phyloP scores from a whole-genome alignment of 2,797 vertebrate species.

The Phoebastria nigripes region DNA sequence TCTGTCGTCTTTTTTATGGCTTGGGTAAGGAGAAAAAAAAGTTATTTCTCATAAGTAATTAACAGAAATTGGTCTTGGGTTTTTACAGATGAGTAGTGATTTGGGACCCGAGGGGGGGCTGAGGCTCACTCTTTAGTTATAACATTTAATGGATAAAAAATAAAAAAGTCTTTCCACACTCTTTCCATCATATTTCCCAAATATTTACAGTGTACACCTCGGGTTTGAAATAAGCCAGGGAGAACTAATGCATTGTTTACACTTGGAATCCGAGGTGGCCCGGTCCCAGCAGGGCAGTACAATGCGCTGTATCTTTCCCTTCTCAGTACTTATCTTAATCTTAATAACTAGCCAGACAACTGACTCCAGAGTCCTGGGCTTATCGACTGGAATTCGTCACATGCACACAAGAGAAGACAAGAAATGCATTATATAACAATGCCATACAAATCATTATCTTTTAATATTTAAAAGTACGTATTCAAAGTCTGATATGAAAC shows the following conservation, averaged over 20 bases:
- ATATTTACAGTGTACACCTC: constrained; percentile 67
- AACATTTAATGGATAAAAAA: constrained; percentile 9
- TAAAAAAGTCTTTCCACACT: constrained; percentile 11
- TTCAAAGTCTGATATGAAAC: constrained; percentile 70
- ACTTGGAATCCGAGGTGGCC: constrained; percentile 71
- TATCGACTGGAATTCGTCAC: constrained; percentile 81
- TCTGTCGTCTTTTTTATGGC: neutral
- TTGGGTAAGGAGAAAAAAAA: neutral
- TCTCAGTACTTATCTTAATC: constrained; percentile 78
- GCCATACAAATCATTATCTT: constrained; percentile 75
- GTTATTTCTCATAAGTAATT: neutral
- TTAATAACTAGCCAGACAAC: constrained; percentile 83
- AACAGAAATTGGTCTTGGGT: neutral
- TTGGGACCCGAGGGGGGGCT: neutral
- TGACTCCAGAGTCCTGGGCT: constrained; percentile 79
- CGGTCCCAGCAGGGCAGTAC: constrained; percentile 64
- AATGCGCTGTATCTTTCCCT: constrained; percentile 72
- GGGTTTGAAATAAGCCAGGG: constrained; percentile 65
- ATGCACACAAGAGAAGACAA: constrained; percentile 75
- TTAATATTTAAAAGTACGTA: constrained; percentile 76
- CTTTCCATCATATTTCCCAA: constrained; percentile 58
- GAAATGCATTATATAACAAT: constrained; percentile 76
- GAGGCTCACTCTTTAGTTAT: constrained; percentile 8
- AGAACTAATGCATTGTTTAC: constrained; percentile 75
- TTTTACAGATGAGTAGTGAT: constrained; percentile 13